A percentile compares a stretch with the other conserved stretches of the same genome.
Conservation (phyloP, 2,888 invertebrate genomes). For the Lasioglossum marginatum region DNA sequence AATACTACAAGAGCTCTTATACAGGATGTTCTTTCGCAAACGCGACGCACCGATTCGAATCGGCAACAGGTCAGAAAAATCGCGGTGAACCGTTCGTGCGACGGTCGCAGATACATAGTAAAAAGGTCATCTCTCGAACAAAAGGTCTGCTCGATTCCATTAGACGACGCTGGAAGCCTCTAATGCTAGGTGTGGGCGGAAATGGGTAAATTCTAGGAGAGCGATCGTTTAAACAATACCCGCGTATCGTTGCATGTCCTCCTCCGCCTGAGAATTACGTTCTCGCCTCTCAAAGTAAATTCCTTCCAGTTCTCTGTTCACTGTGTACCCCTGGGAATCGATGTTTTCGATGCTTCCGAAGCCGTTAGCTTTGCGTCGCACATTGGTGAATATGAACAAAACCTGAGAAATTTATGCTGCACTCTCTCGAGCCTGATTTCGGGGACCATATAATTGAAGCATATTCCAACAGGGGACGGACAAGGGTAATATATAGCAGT, state of each 20-base stretch:
- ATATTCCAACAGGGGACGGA: too few species aligned
- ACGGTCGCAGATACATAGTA: slow-evolving; percentile 16
- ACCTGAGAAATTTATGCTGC: too few species aligned
- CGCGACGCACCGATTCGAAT: neutral
- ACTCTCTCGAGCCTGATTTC: too few species aligned
- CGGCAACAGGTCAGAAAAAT: neutral
- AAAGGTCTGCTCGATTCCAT: slow-evolving; percentile 55
- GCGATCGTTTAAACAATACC: slow-evolving; percentile 39
- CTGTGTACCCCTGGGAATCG: neutral
- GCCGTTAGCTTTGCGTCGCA: neutral
- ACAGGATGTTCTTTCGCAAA: too few species aligned
- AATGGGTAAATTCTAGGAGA: slow-evolving; percentile 39
- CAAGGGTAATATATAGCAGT: too few species aligned
- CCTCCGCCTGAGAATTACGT: slow-evolving; percentile 12
- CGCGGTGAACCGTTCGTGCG: neutral
- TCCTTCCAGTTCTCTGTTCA: neutral
- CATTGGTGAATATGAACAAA: too few species aligned
- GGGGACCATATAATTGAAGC: too few species aligned
- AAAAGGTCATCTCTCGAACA: slow-evolving; percentile 39
- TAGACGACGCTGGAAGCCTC: slow-evolving; percentile 46
- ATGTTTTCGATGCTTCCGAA: neutral
- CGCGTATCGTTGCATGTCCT: slow-evolving; percentile 40
- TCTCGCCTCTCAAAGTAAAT: neutral
- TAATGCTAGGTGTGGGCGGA: slow-evolving; percentile 47
- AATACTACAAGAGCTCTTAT: too few species aligned